A percentile compares a stretch with the other conserved stretches of the same genome.
phyloP scores from a whole-genome alignment of 1,140 invertebrate genomes.

The Magallana ariakensis region DNA sequence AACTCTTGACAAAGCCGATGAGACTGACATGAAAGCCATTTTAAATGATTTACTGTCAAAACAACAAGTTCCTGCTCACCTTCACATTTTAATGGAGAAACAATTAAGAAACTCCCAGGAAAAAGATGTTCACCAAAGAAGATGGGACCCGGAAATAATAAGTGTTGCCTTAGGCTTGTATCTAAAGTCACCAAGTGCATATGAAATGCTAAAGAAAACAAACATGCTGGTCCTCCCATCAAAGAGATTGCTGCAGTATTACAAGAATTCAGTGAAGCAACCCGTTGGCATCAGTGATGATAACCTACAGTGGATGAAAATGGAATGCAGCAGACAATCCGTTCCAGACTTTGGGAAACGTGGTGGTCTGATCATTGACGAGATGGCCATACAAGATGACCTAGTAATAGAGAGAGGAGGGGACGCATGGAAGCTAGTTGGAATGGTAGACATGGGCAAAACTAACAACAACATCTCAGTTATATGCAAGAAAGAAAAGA shows the following conservation, averaged over 20 bases:
- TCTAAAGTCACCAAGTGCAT: conserved; percentile 33
- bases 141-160: conserved; percentile 47
- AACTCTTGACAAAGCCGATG: too few relatives aligned
- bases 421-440: conserved; percentile 24
- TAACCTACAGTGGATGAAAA: conserved; percentile 48
- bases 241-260: conserved; percentile 41
- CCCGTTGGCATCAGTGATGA: conserved; percentile 29
- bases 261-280: conserved; percentile 50
- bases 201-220: conserved; percentile 27
- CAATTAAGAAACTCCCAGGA: conserved; percentile 33
- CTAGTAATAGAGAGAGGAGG: background rate
- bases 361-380: conserved; percentile 45
- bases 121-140: conserved; percentile 4
- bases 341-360: conserved; percentile 40
- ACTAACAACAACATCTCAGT: conserved; percentile 54
- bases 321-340: conserved; percentile 33
- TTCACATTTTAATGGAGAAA: conserved; percentile 15
- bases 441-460: conserved; percentile 52
- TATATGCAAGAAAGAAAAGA: conserved; percentile 24
- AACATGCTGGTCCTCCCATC: conserved; percentile 47
- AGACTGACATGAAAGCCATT: too few relatives aligned
- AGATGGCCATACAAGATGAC: conserved; percentile 52
- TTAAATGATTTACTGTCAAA: too few relatives aligned
- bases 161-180: conserved; percentile 39
- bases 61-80: conserved; percentile 36